Conservation (phyloP, 2,113 vertebrate species). For the Oncorhynchus clarkii region DNA sequence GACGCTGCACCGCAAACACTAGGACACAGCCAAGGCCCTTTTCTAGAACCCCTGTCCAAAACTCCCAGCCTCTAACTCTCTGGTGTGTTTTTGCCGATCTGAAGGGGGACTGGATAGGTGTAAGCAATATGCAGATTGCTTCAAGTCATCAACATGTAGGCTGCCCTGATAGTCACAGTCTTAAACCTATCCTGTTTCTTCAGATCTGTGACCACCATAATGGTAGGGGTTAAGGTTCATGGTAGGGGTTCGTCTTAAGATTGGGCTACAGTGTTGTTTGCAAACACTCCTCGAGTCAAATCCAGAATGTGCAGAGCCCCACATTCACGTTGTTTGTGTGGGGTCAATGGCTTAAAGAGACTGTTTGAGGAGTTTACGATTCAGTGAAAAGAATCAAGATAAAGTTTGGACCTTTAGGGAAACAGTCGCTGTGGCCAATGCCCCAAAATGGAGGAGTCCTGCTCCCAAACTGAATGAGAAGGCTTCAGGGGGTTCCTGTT, state of each 20-base stretch:
- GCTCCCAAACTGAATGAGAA: slow-evolving; percentile 16
- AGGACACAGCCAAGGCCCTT: slow-evolving; percentile 42
- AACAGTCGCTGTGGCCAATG: background rate
- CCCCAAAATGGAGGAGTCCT: slow-evolving; percentile 19
- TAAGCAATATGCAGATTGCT: no score
- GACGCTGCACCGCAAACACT: slow-evolving; percentile 62
- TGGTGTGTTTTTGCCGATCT: background rate
- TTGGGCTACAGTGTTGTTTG: background rate
- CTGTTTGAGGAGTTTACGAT: background rate
- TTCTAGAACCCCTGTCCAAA: no score
- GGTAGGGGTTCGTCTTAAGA: background rate
- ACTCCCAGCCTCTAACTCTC: no score
- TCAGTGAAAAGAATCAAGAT: background rate
- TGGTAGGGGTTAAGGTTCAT: background rate
- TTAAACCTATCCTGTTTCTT: no score
- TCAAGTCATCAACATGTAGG: no score
- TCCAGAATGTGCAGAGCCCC: slow-evolving; percentile 31
- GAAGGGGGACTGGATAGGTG: background rate
- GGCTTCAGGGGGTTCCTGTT: background rate
- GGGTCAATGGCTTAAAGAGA: background rate
- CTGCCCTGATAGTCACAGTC: no score
- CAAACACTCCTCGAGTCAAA: slow-evolving; percentile 52
- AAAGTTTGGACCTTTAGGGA: slow-evolving; percentile 40
- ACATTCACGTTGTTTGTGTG: slow-evolving; percentile 7
- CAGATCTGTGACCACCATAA: no score